Evolutionary conservation across 2,888 invertebrate genomes (phyloP), one percentile per base, ranked within the genome.

Genomic region (Junonia oenone): DNA sequence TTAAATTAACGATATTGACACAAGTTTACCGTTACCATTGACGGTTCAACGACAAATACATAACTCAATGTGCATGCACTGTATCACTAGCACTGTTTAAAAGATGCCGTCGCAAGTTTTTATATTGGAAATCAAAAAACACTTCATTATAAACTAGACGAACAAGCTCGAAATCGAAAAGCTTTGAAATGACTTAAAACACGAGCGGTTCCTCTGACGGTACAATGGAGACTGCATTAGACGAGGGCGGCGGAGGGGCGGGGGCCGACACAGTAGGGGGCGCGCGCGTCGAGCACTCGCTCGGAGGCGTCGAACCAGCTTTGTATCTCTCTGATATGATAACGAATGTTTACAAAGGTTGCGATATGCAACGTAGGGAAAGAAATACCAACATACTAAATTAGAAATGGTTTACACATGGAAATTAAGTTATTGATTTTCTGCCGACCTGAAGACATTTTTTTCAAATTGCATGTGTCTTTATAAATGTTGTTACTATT

Each of bases 141-240:
- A 78, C 79, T 76, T 80, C 73, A 76, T 78, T 73, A 71, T 71
- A 68, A 68, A 68, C 72, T 69, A 71, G 66, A 66, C 68, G 71
- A 76, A 77, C 73, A 86, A 89, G 89, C 88, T 85, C 89, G 86
- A 76, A 74, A 72, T 71, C 85, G 81, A 74, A 59, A 79, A 79
- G 83, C 78, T 83, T 81, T 77, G 61, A 47, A 48, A 58, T 45
- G 50, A 45, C 66, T 57, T 13, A 22, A 58, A 47, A 55, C 63
- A 76, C 82, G 79, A 76, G 61, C 65, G 56, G 51, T 56, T 64
- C 56, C 64, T 48, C 56, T 68, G 61, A 62, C 70, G 68, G 71
- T 65, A 71, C 68, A 71, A 73, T 73, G 71, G 76, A 80, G 87
- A 90, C 89, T 90, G 88, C 87, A 87, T 80, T 76, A 75, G 74